phyloP scores from a whole-genome alignment of 2,797 vertebrate genomes.

The Manis pentadactyla region DNA sequence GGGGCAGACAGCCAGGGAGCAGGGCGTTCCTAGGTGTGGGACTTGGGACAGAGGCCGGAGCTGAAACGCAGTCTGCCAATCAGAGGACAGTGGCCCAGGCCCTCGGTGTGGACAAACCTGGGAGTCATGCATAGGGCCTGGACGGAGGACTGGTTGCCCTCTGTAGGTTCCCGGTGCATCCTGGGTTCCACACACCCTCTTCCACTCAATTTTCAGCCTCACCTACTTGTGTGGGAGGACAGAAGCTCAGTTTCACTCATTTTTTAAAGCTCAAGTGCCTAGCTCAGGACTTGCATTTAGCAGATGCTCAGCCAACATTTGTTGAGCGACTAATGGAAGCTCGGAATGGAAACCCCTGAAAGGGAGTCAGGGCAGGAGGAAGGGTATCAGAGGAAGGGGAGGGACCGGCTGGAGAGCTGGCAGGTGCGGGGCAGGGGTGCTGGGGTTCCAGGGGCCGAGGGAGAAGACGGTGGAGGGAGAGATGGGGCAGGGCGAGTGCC shows the following conservation, averaged over 20 bases:
- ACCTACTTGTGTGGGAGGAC: background rate
- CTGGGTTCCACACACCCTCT: background rate
- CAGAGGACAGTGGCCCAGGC: background rate
- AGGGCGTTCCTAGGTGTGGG: background rate
- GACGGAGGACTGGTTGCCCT: background rate
- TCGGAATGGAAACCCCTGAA: background rate
- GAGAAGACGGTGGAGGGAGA: background rate
- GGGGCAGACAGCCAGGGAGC: background rate
- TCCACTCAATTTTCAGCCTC: background rate
- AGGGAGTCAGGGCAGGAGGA: background rate
- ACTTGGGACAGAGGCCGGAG: background rate
- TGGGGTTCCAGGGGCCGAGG: background rate
- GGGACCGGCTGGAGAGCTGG: background rate
- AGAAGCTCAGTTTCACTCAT: background rate
- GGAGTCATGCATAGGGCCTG: rapidly evolving
- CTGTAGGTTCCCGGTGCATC: no score
- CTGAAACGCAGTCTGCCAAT: background rate
- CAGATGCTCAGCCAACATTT: background rate
- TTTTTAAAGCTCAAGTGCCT: background rate
- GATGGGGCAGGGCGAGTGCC: rapidly evolving
- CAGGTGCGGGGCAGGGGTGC: rapidly evolving
- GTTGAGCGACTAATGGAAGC: background rate
- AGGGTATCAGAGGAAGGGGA: background rate
- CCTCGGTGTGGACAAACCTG: background rate
- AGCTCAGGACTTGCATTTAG: background rate